Evolutionary conservation across 2,888 invertebrate species (phyloP), one percentile per base, ranked within the genome.

Genomic region (Polylopha cassiicola): DNA sequence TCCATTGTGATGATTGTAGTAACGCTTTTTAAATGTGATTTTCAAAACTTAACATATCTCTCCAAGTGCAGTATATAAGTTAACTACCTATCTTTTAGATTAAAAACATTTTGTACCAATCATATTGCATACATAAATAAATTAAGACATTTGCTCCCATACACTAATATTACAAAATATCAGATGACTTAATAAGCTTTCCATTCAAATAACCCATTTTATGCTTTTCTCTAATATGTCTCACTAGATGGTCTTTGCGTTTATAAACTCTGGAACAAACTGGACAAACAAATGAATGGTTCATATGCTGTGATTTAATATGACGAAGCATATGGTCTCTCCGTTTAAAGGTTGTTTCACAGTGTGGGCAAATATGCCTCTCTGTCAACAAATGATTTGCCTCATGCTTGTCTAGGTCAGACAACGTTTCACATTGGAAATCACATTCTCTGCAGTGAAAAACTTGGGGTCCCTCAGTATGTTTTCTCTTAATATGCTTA

Each of bases 301-400:
- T 68, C 8, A 71, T 45, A 49, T 77, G 77, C 22, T 66, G 61
- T 0, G 72, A 65, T 14, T 72, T 73, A 0, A 72, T 45, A 33
- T 77, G 77, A 2, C 77, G 50, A 0, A 73, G 16, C 72, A 77
- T 70, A 17, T 77, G 77, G 31, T 77, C 77, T 4, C 65, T 43
- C 0, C 77, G 43, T 18, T 76, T 77, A 26, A 74, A 77, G 0
- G 58, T 53, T 0, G 59, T 54, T 0, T 59, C 45, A 33, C 77
- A 77, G 3, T 69, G 61, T 0, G 57, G 48, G 18, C 77, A 77
- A 0, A 52, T 3, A 21, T 75, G 73, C 3, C 63, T 50, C 0
- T 63, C 62, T 0, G 50, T 42, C 1, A 50, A 13, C 0, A 53
- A 7, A 10, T 74, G 76, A 0, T 34, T 39, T 0, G 42, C 16